Base-by-base conservation (phyloP, 2,888 invertebrate genomes). In the Epinotia demarniana region DNA sequence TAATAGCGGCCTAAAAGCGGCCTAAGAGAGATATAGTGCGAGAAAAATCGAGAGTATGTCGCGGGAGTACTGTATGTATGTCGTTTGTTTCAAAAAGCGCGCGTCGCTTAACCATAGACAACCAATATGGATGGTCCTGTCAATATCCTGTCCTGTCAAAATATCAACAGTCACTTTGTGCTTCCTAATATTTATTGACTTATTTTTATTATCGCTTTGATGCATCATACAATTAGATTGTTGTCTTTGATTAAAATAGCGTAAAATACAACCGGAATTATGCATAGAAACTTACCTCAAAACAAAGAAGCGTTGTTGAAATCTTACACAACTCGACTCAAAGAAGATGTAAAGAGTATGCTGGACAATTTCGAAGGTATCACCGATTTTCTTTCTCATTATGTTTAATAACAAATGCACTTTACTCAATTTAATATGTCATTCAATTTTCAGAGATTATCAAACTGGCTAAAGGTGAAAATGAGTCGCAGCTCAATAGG, bases 301-400 rank as follows among this genome's bases (percentile, higher is more conserved):
- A 98, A 98, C 79, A 99, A 99, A 91, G 99, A 99, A 93, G 98
- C 99, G 16, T 94, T 99, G 49, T 91, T 99, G 13, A 99, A 99
- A 92, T 99, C 99, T 0, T 99, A 99, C 89, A 97, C 98, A 77
- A 98, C 98, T 19, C 95, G 99, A 76, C 94, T 99, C 64, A 99
- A 99, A 90, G 99, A 99, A 90, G 99, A 99, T 92, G 97, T 99
- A 0, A 98, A 98, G 89, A 98, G 99, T 81, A 99, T 99, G 97
- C 94, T 99, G 72, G 99, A 99, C 89, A 99, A 99, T 91, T 99
- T 98, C 91, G 97, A 98, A 95, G 99, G 99, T 97, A 95, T 71
- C 11, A 16, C 16, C 69, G 49, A 71, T n/a, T 57, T 18, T 27
- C 2, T 13, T 64, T 33, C 39, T 58, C 60, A 60, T 27, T 43